These are phyloP conservation scores for Sarcophaga peregrina DNA, from an alignment of 1,140 invertebrate genomes.

Conservation along the genomic window DNA sequence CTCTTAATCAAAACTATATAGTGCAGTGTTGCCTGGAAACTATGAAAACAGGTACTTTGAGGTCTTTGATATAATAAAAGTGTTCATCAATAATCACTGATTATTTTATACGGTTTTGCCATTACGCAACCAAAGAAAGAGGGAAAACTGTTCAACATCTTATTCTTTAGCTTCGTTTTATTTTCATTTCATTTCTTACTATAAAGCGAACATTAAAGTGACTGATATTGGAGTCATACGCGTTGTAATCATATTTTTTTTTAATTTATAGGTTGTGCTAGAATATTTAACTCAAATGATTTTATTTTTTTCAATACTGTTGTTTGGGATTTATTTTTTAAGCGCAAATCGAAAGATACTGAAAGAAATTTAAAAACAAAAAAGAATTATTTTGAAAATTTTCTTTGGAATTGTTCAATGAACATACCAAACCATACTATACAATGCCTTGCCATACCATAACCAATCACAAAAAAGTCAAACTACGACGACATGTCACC, in stretches of 20 bases:
- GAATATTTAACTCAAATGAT: slow-evolving; percentile 2
- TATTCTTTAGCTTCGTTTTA: too few relatives aligned
- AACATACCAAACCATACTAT: neutral
- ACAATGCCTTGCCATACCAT: neutral
- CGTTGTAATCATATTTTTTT: neutral
- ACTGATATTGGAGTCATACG: too few relatives aligned
- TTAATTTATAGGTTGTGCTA: slow-evolving; percentile 5
- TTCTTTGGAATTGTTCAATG: slow-evolving; percentile 22
- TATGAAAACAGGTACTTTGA: too few relatives aligned
- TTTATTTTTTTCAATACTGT: neutral
- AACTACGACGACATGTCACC: slow-evolving; percentile 20
- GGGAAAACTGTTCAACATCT: too few relatives aligned
- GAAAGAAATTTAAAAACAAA: neutral
- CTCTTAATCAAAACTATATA: neutral
- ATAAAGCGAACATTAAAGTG: too few relatives aligned
- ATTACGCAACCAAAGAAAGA: too few relatives aligned
- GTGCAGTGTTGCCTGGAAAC: neutral
- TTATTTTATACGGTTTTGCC: too few relatives aligned
- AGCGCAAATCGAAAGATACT: neutral
- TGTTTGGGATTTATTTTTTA: too few relatives aligned
- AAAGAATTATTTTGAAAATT: neutral
- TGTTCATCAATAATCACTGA: too few relatives aligned
- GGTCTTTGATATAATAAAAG: too few relatives aligned
- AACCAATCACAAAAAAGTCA: slow-evolving; percentile 20
- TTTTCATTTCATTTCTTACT: too few relatives aligned